A percentile compares a stretch with the other conserved stretches of the same genome.
Evolutionary conservation across 2,888 invertebrate genomes (phyloP).

Genomic region (Tachina fera): DNA sequence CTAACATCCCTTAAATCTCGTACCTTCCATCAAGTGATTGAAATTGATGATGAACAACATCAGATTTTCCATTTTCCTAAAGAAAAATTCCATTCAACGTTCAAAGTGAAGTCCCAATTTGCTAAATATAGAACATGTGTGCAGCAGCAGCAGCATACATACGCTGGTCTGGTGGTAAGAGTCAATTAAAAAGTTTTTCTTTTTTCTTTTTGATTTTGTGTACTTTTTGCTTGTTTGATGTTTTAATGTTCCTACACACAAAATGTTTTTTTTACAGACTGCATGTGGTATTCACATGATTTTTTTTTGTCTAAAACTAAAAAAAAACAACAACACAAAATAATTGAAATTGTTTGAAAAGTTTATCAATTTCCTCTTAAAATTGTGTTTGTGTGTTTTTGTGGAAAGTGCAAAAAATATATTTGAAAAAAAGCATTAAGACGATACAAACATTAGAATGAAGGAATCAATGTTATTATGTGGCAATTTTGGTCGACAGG

Average conservation of each 20-base stretch:
- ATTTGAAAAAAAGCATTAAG: background rate
- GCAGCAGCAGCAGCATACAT: background rate
- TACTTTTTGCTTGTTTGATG: slow-evolving; percentile 14
- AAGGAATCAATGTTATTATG: slow-evolving; percentile 21
- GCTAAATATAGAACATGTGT: background rate
- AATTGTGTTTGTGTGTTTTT: background rate
- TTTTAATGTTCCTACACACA: slow-evolving; percentile 4
- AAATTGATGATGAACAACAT: background rate
- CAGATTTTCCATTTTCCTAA: slow-evolving; percentile 29
- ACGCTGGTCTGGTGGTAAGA: slow-evolving; percentile 21
- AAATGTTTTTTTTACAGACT: slow-evolving; percentile 21
- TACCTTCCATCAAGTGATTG: background rate
- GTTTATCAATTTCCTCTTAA: slow-evolving; percentile 41
- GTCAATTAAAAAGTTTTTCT: slow-evolving; percentile 49
- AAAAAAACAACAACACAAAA: slow-evolving; percentile 25
- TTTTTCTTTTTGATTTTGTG: background rate
- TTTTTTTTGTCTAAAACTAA: background rate
- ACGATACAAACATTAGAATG: background rate
- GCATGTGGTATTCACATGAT: slow-evolving; percentile 20
- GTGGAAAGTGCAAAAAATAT: background rate
- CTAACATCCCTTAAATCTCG: background rate
- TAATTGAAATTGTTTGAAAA: slow-evolving; percentile 54
- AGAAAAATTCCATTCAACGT: background rate
- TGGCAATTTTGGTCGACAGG: background rate
- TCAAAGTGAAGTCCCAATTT: background rate